Evolutionary conservation across 2,888 invertebrate genomes (phyloP), one percentile per base, ranked within the genome.

Genomic region (Phoronis australis): DNA sequence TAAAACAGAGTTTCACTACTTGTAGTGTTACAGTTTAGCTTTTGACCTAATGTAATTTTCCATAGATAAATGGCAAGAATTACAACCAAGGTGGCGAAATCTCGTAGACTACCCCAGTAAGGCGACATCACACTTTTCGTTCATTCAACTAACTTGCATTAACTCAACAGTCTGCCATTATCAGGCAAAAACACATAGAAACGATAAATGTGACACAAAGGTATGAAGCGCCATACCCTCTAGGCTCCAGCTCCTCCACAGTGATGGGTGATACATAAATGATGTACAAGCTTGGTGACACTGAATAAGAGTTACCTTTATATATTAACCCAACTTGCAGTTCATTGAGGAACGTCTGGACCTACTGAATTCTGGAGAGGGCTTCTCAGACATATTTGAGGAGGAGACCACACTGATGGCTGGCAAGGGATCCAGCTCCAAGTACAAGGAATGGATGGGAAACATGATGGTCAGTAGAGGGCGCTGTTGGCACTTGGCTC

Each of bases 311-410:
- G 20, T 41, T 41, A n/a, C 22, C 22, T 3, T 41, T 9, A 41
- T n/a, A 37, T 37, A n/a, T n/a, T n/a, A n/a, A n/a, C n/a, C n/a
- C n/a, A n/a, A n/a, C n/a, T 73, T 80, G 42, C 78, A 92, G 88
- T 94, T 97, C 76, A 90, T 97, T 68, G 94, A 95, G 70, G 95
- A 94, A 78, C 83, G 96, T 62, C 80, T 96, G 61, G 88, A 90
- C 62, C 85, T 93, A 82, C 82, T 96, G 56, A 95, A 94, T 75
- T 86, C 87, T n/a, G 95, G 96, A 0, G 82, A 87, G 51, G 91
- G 93, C 0, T 91, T 92, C 74, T 88, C 88, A 31, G 96, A 97
- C 75, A 91, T 95, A 71, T 97, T 97, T 77, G 96, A 97, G 78
- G 82, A 87, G 69, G 95, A 96, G 78, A 87, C 85, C 50, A 87